Conservation (phyloP, 1,140 invertebrate species). For the Sarcophaga bullata region DNA sequence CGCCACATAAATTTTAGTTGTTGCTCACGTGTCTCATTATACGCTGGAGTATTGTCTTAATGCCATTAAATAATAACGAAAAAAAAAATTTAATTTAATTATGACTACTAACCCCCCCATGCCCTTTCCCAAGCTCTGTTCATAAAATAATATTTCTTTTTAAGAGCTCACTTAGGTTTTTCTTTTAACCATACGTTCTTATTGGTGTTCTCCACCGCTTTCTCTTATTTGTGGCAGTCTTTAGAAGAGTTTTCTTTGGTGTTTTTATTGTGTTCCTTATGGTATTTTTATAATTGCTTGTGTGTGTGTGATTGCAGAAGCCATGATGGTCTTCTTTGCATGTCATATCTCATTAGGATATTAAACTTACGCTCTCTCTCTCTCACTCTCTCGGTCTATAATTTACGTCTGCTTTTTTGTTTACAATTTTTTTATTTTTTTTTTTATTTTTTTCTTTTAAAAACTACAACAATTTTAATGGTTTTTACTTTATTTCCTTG, state of each 20-base stretch:
- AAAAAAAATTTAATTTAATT: conserved; percentile 36
- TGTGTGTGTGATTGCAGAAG: background rate
- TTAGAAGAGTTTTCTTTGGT: background rate
- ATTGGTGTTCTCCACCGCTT: background rate
- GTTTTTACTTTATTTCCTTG: background rate
- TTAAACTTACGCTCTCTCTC: background rate
- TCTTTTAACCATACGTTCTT: background rate
- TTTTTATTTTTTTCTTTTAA: no score
- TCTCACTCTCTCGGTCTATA: background rate
- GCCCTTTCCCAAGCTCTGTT: background rate
- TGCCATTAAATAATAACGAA: conserved; percentile 15
- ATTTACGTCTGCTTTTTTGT: no score
- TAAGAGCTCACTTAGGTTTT: background rate
- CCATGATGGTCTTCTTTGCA: conserved; percentile 24
- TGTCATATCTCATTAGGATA: conserved; percentile 29
- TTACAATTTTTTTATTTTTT: no score
- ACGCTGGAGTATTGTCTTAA: background rate
- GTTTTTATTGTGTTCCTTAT: background rate
- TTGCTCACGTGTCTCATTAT: background rate
- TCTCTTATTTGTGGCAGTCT: background rate
- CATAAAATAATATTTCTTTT: conserved; percentile 25
- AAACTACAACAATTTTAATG: background rate
- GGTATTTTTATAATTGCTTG: background rate
- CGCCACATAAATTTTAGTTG: background rate
- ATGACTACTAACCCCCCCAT: background rate